Evolutionary conservation across 1,140 invertebrate species (phyloP), one percentile per base, ranked within the genome.

Genomic region (Hyles euphorbiae): DNA sequence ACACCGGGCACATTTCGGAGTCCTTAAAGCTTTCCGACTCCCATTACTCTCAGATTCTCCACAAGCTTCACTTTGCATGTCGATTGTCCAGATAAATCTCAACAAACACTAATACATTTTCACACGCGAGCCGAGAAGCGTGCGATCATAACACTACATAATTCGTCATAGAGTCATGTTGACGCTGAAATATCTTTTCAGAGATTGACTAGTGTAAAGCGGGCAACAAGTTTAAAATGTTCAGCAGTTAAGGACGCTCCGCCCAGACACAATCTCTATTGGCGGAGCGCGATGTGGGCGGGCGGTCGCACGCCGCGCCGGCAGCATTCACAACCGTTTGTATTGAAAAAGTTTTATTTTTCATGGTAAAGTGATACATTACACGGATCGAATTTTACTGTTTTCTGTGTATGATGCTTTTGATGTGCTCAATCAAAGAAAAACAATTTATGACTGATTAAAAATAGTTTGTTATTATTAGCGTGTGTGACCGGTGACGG

Each of bases 1-100:
- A 71, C 96, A 98, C 6, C 96, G 88, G 1, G 96, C 96, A 80
- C 96, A 97, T 88, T 97, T 97, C 7, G 96, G 96, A 32, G 94
- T 96, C 43, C 95, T 78, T 34, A 93, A 75, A 40, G 83, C 71
- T 55, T 83, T 85, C 9, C 83, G 70, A 53, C 5, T 50, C 10
- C 46, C 48, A 36, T 51, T 49, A 5, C 51, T 69, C 34, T 75
- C 73, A 52, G 46, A 53, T 12, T 70, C 72, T 40, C 46, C 49
- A 53, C 57, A 57, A 46, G 44, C 65, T 58, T 79, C 83, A 69
- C 67, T 76, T 72, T 75, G 73, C 80, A 83, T 83, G 2, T 50
- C 56, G 11, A 10, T 12, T 10, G 9, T 48, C 33, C 48, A 44
- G 54, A 47, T 56, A 40, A 60, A 40, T 33, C 52, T 22, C 32